Evolutionary conservation across 2,113 vertebrate genomes (phyloP).

Genomic region (Uria aalge): DNA sequence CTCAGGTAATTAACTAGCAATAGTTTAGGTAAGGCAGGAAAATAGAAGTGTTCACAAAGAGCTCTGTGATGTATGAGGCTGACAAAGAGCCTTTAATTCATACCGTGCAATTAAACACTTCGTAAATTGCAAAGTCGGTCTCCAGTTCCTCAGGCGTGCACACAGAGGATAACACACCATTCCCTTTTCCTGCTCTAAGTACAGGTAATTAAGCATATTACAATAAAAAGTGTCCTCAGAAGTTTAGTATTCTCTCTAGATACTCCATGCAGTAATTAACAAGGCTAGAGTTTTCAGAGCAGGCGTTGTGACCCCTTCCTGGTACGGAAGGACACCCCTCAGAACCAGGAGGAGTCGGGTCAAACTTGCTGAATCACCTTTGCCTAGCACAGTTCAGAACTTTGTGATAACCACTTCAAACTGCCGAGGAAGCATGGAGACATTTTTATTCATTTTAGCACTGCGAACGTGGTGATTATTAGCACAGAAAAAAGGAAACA

Average conservation of each 20-base stretch:
- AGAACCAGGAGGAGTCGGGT: not conserved
- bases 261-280: not conserved
- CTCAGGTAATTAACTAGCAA: conserved; percentile 35
- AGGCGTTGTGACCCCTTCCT: not conserved
- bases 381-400: not conserved
- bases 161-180: not conserved
- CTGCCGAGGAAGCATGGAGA: not conserved
- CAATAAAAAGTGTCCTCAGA: not conserved
- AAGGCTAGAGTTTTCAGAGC: not conserved
- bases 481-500: not conserved
- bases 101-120: not conserved
- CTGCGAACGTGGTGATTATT: not conserved
- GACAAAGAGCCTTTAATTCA: conserved; percentile 13
- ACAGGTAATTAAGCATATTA: not conserved
- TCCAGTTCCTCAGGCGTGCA: not conserved
- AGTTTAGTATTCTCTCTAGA: not conserved
- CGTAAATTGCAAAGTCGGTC: not conserved
- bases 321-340: not conserved
- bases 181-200: not conserved
- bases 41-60: not conserved
- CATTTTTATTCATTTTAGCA: not conserved
- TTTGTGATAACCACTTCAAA: not conserved
- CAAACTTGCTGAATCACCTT: conserved; percentile 7
- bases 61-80: not conserved
- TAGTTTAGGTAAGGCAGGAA: not conserved